These are phyloP conservation scores for Pseudomyrmex dendroicus DNA, from an alignment of 1,140 invertebrate genomes.

Conservation along the genomic window DNA sequence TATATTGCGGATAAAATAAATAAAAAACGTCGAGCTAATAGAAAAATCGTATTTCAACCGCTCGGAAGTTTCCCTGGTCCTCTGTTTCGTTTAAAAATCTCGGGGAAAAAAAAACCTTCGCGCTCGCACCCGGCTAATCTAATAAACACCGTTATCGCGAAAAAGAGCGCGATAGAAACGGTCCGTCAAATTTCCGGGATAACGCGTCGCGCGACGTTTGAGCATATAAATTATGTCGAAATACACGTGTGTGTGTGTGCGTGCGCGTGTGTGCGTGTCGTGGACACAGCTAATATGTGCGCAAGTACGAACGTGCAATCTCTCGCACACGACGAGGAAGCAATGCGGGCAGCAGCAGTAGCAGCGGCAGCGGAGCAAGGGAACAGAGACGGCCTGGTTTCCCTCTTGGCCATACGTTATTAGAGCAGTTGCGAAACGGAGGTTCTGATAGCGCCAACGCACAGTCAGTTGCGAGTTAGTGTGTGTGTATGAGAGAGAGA, in stretches of 20 bases:
- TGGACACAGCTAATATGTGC: conserved; percentile 36
- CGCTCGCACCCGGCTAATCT: too few species aligned
- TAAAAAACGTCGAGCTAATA: too few species aligned
- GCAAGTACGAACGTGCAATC: conserved; percentile 52
- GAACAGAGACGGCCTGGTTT: not conserved
- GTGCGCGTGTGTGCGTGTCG: not conserved
- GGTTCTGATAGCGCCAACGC: conserved; percentile 72
- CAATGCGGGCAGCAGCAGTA: conserved; percentile 9
- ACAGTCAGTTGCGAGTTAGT: conserved; percentile 37
- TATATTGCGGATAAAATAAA: too few species aligned
- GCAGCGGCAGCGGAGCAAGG: not conserved
- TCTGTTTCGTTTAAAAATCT: too few species aligned
- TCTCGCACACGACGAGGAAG: conserved; percentile 33
- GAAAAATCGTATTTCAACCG: too few species aligned
- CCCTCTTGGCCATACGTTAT: conserved; percentile 74
- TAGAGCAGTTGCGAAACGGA: conserved; percentile 75
- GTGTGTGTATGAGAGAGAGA: not conserved
- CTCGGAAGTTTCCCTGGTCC: too few species aligned
- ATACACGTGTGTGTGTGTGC: not conserved
- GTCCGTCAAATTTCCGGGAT: conserved; percentile 50
- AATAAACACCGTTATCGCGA: conserved; percentile 21
- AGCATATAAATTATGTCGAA: conserved; percentile 62
- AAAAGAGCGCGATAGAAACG: conserved; percentile 1
- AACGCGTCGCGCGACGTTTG: conserved; percentile 34
- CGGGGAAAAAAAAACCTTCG: too few species aligned